Evolutionary conservation across 2,888 invertebrate species (phyloP).

Genomic region (Hirtodrosophila duncani): DNA sequence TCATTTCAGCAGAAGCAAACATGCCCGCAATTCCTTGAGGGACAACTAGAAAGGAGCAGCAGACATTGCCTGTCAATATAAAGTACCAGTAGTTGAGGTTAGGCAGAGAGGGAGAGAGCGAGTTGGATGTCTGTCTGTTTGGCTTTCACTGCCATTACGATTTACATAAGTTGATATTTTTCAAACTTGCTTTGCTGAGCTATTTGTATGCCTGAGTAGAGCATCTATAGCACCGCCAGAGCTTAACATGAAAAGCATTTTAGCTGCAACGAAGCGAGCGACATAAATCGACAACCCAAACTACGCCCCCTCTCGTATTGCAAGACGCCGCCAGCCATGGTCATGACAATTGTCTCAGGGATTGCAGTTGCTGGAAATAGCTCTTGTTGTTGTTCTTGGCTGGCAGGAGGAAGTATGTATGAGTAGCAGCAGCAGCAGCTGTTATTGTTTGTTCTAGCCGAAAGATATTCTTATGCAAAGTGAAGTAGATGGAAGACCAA

Average conservation of each 20-base stretch:
- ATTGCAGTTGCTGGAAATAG: constrained; percentile 6
- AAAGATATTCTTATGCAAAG: too few species aligned
- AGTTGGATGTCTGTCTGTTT: constrained; percentile 16
- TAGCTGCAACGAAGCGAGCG: constrained; percentile 52
- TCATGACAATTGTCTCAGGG: constrained; percentile 29
- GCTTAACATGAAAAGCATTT: constrained; percentile 65
- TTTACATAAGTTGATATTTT: constrained; percentile 69
- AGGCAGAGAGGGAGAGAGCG: constrained; percentile 2
- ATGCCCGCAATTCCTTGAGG: constrained; percentile 63
- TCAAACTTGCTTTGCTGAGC: constrained; percentile 34
- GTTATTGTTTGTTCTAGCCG: neutral
- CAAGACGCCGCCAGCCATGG: constrained; percentile 14
- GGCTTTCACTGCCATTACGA: constrained; percentile 42
- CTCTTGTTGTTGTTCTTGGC: too few species aligned
- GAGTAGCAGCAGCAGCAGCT: too few species aligned
- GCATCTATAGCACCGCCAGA: constrained; percentile 23
- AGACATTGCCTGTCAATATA: constrained; percentile 24
- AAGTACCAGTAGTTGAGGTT: constrained; percentile 17
- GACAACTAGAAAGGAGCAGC: constrained; percentile 47
- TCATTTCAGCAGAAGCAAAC: constrained; percentile 70
- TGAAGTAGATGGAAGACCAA: too few species aligned
- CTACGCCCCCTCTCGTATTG: constrained; percentile 5
- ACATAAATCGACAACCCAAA: constrained; percentile 49
- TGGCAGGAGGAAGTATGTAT: too few species aligned
- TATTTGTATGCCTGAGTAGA: constrained; percentile 56